Base-by-base conservation (phyloP, 2,888 invertebrate genomes). In the Fissipunctia ypsillon region DNA sequence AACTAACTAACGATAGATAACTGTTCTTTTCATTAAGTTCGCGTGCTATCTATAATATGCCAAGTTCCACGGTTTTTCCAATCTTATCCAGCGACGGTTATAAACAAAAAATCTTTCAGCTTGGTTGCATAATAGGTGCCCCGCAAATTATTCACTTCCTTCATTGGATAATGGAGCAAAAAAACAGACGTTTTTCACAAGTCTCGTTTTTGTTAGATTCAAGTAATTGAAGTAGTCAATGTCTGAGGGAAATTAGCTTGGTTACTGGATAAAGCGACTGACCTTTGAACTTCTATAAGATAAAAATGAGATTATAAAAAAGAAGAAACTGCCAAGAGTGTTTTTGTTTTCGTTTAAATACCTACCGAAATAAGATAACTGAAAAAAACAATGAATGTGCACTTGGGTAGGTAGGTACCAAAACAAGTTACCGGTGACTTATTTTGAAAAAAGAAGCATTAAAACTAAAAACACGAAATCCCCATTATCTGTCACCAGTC, bases 101-200 rank as follows among this genome's bases (percentile, higher is more conserved):
- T 41, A 54, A 31, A 50, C 43, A 77, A 84, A 86, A 84, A 85
- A 73, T 31, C 75, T 84, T 84, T 84, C 81, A 78, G 84, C 81
- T 71, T 75, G 73, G 81, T 67, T 84, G 84, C 78, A 61, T 82
- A 61, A 64, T 68, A 74, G 83, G 71, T 85, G 74, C 68, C 74
- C 50, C 84, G 64, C 61, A 78, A 78, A 72, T 80, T 59, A 84
- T 81, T 84, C 84, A 84, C 86, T 84, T 84, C 84, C 84, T 86
- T 72, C 65, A 73, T 84, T 76, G 75, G 52, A 81, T 80, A 81
- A 84, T 66, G n/a, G 54, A 14, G 45, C 64, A 86, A 86, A 84
- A 72, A 84, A 84, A 38, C 57, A 64, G 71, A 73, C 22, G 69
- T 84, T 84, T 76, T 81, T 85, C 68, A 48, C 12, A 54, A 22